A percentile compares a stretch with the other conserved stretches of the same genome.
Conservation (phyloP, 2,113 vertebrate genomes). For the Probosciger aterrimus region DNA sequence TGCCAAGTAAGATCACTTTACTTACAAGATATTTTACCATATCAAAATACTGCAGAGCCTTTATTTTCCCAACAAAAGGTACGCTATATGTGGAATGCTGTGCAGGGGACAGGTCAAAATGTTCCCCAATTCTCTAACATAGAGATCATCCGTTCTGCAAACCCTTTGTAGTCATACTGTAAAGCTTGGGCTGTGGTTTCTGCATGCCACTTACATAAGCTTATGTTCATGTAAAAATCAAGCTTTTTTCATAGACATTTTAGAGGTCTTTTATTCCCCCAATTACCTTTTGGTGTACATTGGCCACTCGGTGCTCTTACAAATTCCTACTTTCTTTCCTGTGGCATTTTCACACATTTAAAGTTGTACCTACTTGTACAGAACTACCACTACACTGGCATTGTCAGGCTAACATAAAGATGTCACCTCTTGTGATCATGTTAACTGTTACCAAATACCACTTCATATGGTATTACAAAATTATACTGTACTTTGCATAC, state of each 20-base stretch:
- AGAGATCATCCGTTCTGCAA: background rate
- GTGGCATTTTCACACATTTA: background rate
- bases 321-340: background rate
- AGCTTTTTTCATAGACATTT: background rate
- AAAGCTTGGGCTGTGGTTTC: background rate
- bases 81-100: background rate
- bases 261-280: background rate
- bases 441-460: background rate
- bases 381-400: background rate
- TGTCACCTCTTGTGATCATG: background rate
- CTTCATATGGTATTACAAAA: background rate
- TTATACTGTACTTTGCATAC: background rate
- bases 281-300: background rate
- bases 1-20: background rate
- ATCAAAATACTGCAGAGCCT: background rate
- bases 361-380: background rate
- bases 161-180: background rate
- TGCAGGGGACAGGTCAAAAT: background rate
- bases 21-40: background rate
- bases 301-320: background rate
- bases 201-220: background rate
- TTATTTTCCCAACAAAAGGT: background rate
- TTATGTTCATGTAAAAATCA: background rate
- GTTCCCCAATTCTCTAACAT: background rate
- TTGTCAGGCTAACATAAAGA: background rate